Evolutionary conservation across 2,888 invertebrate genomes (phyloP), one percentile per base, ranked within the genome.

Genomic region (Cartodere bifasciata): DNA sequence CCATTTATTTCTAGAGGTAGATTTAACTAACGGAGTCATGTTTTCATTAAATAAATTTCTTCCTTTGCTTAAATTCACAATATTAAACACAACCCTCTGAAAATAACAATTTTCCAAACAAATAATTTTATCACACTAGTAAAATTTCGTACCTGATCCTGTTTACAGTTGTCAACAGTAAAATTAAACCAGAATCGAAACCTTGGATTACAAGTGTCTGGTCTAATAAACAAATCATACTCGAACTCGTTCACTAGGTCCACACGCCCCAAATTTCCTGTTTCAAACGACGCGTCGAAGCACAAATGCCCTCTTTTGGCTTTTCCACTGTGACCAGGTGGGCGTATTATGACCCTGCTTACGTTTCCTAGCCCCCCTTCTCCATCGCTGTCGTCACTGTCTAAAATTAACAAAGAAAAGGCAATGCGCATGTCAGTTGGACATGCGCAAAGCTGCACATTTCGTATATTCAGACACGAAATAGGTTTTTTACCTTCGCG

Each of bases 101-200:
- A 73, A 70, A 36, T 34, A 35, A 38, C 27, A 22, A 26, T 29
- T 16, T 29, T 15, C 13, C 6, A 30, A 26, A 13, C 16, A 23
- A 5, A 10, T 7, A 10, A 23, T 7, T 7, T 23, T 23, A n/a
- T 20, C 7, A 20, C 20, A n/a, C 20, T 20, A 20, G 6, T 20
- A 7, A n/a, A 20, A 20, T 20, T 20, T 24, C 3, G 11, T 53
- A 82, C 84, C 70, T 95, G 95, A 57, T 95, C 91, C 37, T 80
- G 73, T 47, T 80, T 82, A 0, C 87, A 87, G 56, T 97, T 97
- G 57, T 94, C 94, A 20, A 97, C 94, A 1, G 92, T 90, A 54
- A 97, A 98, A 63, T 97, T 92, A 62, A 94, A 97, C 97, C 95
- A 97, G 45, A 95, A 81, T 28, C 97, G 68, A 40, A 83, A 75